Conservation (phyloP, 1,140 invertebrate genomes). For the Apis dorsata region DNA sequence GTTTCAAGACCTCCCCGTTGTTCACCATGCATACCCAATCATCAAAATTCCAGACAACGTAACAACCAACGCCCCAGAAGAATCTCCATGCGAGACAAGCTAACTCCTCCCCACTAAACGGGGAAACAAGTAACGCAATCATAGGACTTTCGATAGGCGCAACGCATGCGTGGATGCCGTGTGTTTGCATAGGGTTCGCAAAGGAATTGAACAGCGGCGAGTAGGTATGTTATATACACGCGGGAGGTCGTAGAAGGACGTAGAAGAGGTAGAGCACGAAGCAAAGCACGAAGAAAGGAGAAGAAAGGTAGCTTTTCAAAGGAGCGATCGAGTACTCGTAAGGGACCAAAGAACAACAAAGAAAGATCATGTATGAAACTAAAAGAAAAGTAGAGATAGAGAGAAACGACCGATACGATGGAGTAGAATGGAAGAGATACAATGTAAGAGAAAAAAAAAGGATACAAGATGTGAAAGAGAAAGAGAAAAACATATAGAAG, state of each 20-base stretch:
- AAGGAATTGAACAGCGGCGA: conserved; percentile 39
- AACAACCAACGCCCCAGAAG: conserved; percentile 2
- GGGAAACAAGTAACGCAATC: background rate
- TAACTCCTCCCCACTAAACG: background rate
- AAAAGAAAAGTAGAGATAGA: background rate
- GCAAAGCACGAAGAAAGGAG: background rate
- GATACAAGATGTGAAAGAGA: background rate
- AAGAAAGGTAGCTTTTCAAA: conserved; percentile 25
- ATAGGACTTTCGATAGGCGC: background rate
- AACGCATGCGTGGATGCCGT: conserved; percentile 23
- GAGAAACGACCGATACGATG: background rate
- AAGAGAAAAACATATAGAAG: conserved; percentile 1
- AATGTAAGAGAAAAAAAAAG: conserved; percentile 4
- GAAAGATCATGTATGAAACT: background rate
- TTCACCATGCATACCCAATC: background rate
- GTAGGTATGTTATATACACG: background rate
- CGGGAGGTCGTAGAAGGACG: conserved; percentile 45
- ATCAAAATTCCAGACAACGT: conserved; percentile 6
- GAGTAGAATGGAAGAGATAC: background rate
- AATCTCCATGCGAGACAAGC: background rate
- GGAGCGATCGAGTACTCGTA: background rate
- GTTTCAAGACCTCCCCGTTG: background rate
- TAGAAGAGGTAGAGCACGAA: conserved; percentile 7
- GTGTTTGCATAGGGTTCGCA: conserved; percentile 48
- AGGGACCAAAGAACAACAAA: background rate